phyloP scores from a whole-genome alignment of 2,888 invertebrate genomes.

The Acanthosepion esculentum region DNA sequence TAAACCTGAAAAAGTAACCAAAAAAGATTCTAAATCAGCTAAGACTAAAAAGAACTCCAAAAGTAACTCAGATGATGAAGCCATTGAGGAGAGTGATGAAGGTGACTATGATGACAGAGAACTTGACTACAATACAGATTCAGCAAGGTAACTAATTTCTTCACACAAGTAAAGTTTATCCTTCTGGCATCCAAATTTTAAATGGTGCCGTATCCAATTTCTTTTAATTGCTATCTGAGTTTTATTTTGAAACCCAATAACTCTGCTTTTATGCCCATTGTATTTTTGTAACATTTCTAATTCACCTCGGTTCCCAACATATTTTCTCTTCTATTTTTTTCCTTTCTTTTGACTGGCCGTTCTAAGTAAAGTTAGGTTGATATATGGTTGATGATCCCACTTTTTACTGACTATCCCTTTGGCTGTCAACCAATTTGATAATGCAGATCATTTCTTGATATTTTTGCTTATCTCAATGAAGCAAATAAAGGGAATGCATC shows the following conservation, averaged over 20 bases:
- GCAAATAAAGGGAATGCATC: no score
- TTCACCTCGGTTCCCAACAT: no score
- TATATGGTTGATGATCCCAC: no score
- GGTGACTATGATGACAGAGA: slow-evolving; percentile 97
- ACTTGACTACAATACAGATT: slow-evolving; percentile 92
- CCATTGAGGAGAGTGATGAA: slow-evolving; percentile 96
- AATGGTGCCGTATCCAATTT: neutral
- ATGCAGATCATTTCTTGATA: no score
- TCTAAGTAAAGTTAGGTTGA: no score
- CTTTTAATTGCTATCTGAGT: neutral
- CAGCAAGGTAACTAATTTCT: slow-evolving; percentile 60
- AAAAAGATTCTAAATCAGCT: slow-evolving; percentile 60
- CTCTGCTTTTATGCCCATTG: no score
- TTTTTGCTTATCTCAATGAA: no score
- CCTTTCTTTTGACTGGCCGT: no score
- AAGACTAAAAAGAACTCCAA: slow-evolving; percentile 83
- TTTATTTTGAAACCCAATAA: neutral
- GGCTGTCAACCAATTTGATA: no score
- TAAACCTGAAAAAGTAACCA: slow-evolving; percentile 61
- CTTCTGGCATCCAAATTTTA: neutral
- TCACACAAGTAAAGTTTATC: neutral
- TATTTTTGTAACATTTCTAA: no score
- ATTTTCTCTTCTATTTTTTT: no score
- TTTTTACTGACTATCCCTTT: no score
- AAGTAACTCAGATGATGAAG: slow-evolving; percentile 84